Evolutionary conservation across 2,113 vertebrate genomes (phyloP).

Genomic region (Halcyon senegalensis): DNA sequence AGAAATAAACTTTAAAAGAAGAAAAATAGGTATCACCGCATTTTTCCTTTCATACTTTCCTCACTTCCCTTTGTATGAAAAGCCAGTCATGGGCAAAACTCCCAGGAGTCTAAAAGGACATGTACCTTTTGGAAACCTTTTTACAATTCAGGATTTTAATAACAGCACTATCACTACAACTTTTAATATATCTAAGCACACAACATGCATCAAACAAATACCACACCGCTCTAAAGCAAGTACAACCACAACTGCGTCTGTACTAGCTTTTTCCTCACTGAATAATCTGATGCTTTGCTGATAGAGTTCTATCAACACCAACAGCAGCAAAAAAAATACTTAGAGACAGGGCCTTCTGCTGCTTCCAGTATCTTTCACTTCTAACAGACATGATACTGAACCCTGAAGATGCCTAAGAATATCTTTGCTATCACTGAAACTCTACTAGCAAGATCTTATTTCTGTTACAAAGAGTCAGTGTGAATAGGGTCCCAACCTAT

Average conservation of each 20-base stretch:
- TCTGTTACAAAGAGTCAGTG: background rate
- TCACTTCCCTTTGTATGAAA: background rate
- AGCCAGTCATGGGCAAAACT: background rate
- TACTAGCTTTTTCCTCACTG: background rate
- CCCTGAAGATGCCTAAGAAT: background rate
- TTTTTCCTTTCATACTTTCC: background rate
- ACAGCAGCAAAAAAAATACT: background rate
- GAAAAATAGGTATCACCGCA: background rate
- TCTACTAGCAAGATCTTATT: background rate
- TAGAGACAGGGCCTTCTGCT: background rate
- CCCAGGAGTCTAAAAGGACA: background rate
- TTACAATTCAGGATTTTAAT: background rate
- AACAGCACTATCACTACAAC: background rate
- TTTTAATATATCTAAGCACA: background rate
- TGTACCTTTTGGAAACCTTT: background rate
- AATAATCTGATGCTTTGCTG: background rate
- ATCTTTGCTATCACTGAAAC: background rate
- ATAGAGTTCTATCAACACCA: background rate
- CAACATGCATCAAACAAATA: background rate
- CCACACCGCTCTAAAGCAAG: background rate
- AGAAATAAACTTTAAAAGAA: background rate
- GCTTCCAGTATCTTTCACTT: background rate
- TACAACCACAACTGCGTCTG: background rate
- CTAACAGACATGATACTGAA: background rate
- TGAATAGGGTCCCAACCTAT: background rate